Base-by-base conservation (phyloP, 35 echinoderm and acorn worm genomes). In the Lytechinus pictus region DNA sequence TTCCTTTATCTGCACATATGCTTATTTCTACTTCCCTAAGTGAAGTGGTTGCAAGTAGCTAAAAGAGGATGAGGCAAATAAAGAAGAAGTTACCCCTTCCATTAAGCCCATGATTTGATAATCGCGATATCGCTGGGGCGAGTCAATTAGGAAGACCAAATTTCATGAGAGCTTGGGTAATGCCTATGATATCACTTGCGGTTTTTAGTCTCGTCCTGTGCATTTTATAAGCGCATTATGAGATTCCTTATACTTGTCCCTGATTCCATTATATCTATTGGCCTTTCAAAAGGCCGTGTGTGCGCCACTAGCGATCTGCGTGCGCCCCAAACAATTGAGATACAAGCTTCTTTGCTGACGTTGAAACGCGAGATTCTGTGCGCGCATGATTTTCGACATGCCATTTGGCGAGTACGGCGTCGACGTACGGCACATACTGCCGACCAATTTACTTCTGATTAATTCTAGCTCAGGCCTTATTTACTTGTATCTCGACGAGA, bases 51-150 rank as follows among this genome's bases (percentile, higher is more conserved):
- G 66, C 4, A 24, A 2, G 19, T 79, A 79, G 66, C 66, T 24
- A 79, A 57, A 58, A 79, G 14, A 79, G 16, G 66, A 79, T 79
- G 66, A 24, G 66, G 66, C 66, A 24, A 79, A 79, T 79, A 79
- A 79, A 58, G 13, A 79, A 71, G n/a, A 79, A 79, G 66, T 79
- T 79, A 24, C 66, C 66, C 66, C 66, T 79, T 79, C 66, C 66
- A 79, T 79, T 79, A 79, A 79, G 66, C 66, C 66, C 66, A 79
- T 79, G 66, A 79, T 79, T 79, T 79, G 66, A 79, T 79, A 79
- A 79, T 79, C 66, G 66, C 19, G 66, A 79, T 79, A 79, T 79
- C 66, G 66, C 16, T 7, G 19, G 66, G 66, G 66, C 66, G 66
- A 79, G 66, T 19, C 66, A 79, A 79, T 79, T 79, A 79, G 66